Evolutionary conservation across 1,140 invertebrate genomes (phyloP), one percentile per base, ranked within the genome.

Genomic region (Potamilus streckersoni): DNA sequence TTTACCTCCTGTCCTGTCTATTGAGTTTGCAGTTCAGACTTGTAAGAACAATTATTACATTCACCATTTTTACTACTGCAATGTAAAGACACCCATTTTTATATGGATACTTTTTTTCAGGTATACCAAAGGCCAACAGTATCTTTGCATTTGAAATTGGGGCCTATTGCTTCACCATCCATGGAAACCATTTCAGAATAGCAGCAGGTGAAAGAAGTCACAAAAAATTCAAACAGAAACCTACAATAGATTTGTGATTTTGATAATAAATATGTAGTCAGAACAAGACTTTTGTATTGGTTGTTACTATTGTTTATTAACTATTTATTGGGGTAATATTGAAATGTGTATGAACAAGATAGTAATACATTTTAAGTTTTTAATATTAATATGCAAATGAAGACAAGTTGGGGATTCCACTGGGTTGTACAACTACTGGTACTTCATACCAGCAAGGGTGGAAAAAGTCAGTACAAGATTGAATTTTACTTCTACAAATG

Each of bases 151-250:
- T 95, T 81, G 77, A 90, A 20, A 81, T 94, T 59, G 91, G 92
- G 11, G 89, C 91, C 58, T 90, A 92, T 74, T 88, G 90, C 63
- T 92, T 94, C 71, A 92, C 91, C 76, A 91, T 95, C 38, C 93
- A 93, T 86, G 94, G 94, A 58, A 94, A 93, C 86, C 92, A 94
- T 82, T 89, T 95, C 20, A 90, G 90, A 67, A 91, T 92, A 74
- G 91, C 92, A 73, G 92, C 94, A n/a, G 92, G 92, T 57, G 94
- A 95, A 83, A 89, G 94, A 61, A 92, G 92, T 19, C 92, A 93
- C 2, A 94, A 93, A 78, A 95, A 94, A 83, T 93, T 94, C 56
- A 95, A 95, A 88, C 68, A 68, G 58, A 83, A 80, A 74, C 64
- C 80, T 63, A 79, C 80, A 31, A 68, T 79, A 64, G 83, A 84